Conservation (phyloP, 2,113 vertebrate species). For the Equus przewalskii region DNA sequence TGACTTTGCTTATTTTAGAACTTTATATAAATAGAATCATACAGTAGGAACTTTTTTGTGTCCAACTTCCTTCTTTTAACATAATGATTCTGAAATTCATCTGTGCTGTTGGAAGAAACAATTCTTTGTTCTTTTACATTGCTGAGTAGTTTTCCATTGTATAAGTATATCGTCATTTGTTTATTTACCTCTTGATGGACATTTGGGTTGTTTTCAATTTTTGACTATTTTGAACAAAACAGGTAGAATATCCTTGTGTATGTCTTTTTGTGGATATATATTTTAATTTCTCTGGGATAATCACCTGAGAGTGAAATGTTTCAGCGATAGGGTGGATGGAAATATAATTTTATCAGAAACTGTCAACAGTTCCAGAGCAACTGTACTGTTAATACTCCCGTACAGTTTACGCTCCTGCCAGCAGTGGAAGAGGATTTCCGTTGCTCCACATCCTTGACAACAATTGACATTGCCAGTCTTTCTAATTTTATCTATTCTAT, state of each 20-base stretch:
- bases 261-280: not conserved
- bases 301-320: not conserved
- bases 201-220: not conserved
- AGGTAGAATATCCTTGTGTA: not conserved
- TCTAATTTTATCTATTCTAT: not conserved
- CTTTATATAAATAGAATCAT: not conserved
- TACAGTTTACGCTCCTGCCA: not conserved
- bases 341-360: slow-evolving; percentile 2
- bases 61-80: not conserved
- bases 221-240: not conserved
- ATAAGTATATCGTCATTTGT: not conserved
- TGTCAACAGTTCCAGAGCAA: not conserved
- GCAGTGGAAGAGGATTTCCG: not conserved
- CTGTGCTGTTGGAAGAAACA: not conserved
- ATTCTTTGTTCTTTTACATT: not conserved
- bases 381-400: not conserved
- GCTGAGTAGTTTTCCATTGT: not conserved
- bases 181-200: not conserved
- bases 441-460: not conserved
- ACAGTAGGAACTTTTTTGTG: not conserved
- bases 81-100: not conserved
- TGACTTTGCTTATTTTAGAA: not conserved
- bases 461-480: not conserved
- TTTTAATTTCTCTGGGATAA: slow-evolving; percentile 2
- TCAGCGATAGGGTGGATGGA: not conserved